Base-by-base conservation (phyloP, 2,888 invertebrate species). In the Andrena flavipes region DNA sequence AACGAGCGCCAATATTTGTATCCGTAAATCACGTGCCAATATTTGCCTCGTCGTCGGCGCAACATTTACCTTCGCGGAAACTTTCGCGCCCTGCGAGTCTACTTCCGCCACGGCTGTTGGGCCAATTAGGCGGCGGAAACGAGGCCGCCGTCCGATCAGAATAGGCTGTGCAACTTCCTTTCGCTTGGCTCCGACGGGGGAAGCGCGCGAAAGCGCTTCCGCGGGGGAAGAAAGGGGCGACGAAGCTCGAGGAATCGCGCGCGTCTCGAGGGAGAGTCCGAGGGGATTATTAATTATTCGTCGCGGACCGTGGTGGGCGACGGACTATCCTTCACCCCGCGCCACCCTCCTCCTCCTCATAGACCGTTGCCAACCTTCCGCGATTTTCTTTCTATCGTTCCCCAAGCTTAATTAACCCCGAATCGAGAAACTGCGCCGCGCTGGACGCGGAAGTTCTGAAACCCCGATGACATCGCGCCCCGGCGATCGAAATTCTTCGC, bases 1-100 rank as follows among this genome's bases (percentile, higher is more conserved):
- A 86, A 89, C 87, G 85, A 87, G 82, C 80, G 86, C 88, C 88
- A 90, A 90, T 90, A 86, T 90, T 90, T 90, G 86, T 87, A 90
- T 87, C 84, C 85, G 87, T 87, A 86, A 90, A 87, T 88, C 87
- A 74, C 77, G 78, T 71, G 73, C 74, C 85, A 90, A 90, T 90
- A 90, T 90, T 90, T 88, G 81, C 88, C 75, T 76, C 67, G 76
- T 59, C 67, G 68, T 48, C 65, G 76, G 86, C 56, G 56, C 84
- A 86, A 88, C 88, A 82, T 87, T 86, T 82, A 71, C 82, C 79
- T 78, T 72, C 42, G 51, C 30, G 51, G 67, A 88, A 88, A 90
- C 77, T 90, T 88, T 82, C 56, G 64, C 80, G 33, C 29, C 35
- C 72, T 63, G 54, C 65, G 68, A 20, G 56, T 77, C 59, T 74